phyloP scores from a whole-genome alignment of 1,140 invertebrate species.

The Capitella teleta region DNA sequence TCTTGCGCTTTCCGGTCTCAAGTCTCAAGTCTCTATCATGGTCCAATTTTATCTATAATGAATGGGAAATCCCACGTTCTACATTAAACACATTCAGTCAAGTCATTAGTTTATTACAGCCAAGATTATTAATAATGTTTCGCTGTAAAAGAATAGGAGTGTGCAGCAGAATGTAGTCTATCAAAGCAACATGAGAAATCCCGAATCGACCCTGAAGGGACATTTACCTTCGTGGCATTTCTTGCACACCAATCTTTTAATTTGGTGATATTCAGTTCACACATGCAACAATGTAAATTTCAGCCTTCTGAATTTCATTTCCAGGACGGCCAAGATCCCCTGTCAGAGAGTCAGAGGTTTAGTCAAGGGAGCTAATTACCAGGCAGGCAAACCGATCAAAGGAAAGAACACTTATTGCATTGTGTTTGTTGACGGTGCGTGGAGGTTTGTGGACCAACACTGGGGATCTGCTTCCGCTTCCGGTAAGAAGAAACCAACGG shows the following conservation, averaged over 20 bases:
- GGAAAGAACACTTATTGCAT: slow-evolving; percentile 7
- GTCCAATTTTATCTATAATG: too few species aligned
- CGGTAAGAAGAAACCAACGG: background rate
- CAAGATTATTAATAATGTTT: too few species aligned
- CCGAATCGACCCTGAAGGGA: background rate
- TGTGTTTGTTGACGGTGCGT: slow-evolving; percentile 10
- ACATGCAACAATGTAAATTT: background rate
- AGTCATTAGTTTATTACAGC: too few species aligned
- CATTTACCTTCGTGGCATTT: background rate
- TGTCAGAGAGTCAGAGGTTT: slow-evolving; percentile 11
- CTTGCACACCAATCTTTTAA: too few species aligned
- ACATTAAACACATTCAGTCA: too few species aligned
- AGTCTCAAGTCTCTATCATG: too few species aligned
- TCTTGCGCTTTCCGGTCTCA: too few species aligned
- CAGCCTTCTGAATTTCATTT: background rate
- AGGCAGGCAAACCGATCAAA: slow-evolving; percentile 1
- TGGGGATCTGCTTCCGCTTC: slow-evolving; percentile 6
- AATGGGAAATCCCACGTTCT: too few species aligned
- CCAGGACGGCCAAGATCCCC: slow-evolving; percentile 5
- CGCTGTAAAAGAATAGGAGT: background rate
- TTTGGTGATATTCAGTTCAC: too few species aligned
- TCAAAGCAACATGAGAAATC: background rate
- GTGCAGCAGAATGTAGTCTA: background rate
- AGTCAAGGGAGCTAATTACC: slow-evolving; percentile 11
- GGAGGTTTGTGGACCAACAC: slow-evolving; percentile 12